Evolutionary conservation across 2,888 invertebrate genomes (phyloP).

Genomic region (Pelosia muscerda): DNA sequence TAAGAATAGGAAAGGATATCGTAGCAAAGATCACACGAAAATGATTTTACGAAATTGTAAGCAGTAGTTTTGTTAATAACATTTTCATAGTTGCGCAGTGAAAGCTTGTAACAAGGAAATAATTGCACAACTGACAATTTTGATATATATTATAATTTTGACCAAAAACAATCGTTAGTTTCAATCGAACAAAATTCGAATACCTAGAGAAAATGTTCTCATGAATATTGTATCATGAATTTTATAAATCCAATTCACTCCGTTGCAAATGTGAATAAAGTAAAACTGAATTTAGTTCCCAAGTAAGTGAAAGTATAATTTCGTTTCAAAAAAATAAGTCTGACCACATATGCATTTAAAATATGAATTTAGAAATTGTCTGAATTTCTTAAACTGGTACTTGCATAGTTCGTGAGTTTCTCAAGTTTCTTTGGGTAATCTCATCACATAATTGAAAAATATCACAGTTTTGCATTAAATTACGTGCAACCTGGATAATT

Average conservation of each 20-base stretch:
- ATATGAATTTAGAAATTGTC: background rate
- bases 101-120: background rate
- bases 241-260: constrained; percentile 1
- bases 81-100: background rate
- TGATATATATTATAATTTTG: background rate
- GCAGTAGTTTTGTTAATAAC: background rate
- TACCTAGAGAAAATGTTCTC: background rate
- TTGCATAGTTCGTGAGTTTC: background rate
- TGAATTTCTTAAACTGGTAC: background rate
- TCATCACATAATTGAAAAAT: background rate
- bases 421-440: too few species aligned
- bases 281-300: constrained; percentile 3
- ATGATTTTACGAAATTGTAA: background rate
- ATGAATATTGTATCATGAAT: background rate
- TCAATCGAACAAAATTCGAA: background rate
- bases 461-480: background rate
- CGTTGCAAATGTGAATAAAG: background rate
- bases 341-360: background rate
- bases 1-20: background rate
- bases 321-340: background rate
- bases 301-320: background rate
- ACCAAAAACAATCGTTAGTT: background rate
- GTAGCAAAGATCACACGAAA: background rate
- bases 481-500: too few species aligned
- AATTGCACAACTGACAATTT: background rate